These are phyloP conservation scores for Lasioglossum malachurum DNA, from an alignment of 2,888 invertebrate genomes.

Conservation along the genomic window DNA sequence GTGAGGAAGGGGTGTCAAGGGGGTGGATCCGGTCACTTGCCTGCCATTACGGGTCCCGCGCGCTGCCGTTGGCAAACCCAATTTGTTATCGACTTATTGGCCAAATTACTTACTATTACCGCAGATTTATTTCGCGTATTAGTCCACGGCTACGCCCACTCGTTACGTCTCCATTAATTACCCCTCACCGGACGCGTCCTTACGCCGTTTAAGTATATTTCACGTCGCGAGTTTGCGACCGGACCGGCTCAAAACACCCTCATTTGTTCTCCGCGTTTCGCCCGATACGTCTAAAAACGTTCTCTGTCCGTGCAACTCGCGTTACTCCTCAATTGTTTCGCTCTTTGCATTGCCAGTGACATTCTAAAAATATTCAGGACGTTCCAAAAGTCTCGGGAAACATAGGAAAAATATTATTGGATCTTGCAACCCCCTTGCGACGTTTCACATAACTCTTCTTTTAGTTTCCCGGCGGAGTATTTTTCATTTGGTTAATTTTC, in stretches of 20 bases:
- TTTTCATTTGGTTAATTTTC: neutral
- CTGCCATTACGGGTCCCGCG: slow-evolving; percentile 80
- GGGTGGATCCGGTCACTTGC: slow-evolving; percentile 83
- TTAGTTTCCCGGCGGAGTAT: neutral
- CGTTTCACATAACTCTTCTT: neutral
- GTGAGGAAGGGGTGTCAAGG: slow-evolving; percentile 64
- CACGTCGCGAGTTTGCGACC: slow-evolving; percentile 24
- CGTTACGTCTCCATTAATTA: slow-evolving; percentile 84
- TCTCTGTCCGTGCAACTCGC: neutral
- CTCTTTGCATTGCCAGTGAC: neutral
- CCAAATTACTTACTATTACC: slow-evolving; percentile 85
- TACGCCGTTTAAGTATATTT: slow-evolving; percentile 46
- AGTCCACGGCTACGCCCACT: slow-evolving; percentile 79
- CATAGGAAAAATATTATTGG: neutral
- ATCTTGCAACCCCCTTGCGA: neutral
- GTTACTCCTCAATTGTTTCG: neutral
- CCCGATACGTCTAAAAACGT: neutral
- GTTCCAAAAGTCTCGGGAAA: neutral
- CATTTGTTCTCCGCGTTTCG: neutral
- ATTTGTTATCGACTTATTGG: slow-evolving; percentile 85
- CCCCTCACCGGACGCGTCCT: slow-evolving; percentile 57
- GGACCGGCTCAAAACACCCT: neutral
- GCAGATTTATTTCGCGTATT: slow-evolving; percentile 85
- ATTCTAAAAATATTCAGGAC: neutral
- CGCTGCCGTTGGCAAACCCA: slow-evolving; percentile 83